These are phyloP conservation scores for Poeciliopsis prolifica DNA, from an alignment of 2,113 vertebrate genomes.

Conservation along the genomic window DNA sequence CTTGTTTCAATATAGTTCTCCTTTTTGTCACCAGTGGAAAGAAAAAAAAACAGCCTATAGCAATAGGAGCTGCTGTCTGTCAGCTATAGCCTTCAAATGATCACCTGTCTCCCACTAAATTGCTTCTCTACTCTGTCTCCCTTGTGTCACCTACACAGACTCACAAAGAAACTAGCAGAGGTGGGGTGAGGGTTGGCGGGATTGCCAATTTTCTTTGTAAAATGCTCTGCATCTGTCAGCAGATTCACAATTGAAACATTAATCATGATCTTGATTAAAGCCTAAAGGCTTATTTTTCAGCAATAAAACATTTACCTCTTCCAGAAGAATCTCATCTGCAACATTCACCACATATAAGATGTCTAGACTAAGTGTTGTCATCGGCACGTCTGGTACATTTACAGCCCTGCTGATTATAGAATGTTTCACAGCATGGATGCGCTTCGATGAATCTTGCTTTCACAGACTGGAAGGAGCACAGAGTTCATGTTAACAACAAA, in stretches of 20 bases:
- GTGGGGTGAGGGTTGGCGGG: not conserved
- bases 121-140: slow-evolving; percentile 64
- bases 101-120: slow-evolving; percentile 75
- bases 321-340: slow-evolving; percentile 36
- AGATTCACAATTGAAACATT: slow-evolving; percentile 71
- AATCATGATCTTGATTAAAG: slow-evolving; percentile 75
- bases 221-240: slow-evolving; percentile 75
- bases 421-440: slow-evolving; percentile 30
- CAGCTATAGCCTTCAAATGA: slow-evolving; percentile 74
- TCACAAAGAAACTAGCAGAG: slow-evolving; percentile 58
- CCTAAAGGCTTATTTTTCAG: slow-evolving; percentile 53
- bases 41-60: slow-evolving; percentile 57
- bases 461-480: slow-evolving; percentile 2
- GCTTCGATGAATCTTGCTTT: slow-evolving; percentile 24
- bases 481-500: not conserved
- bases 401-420: slow-evolving; percentile 52
- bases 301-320: slow-evolving; percentile 24
- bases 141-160: slow-evolving; percentile 67
- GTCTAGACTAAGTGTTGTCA: slow-evolving; percentile 19
- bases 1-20: slow-evolving; percentile 11
- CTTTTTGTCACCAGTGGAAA: slow-evolving; percentile 50
- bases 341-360: slow-evolving; percentile 36
- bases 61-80: slow-evolving; percentile 73
- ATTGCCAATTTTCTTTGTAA: slow-evolving; percentile 79
- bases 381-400: slow-evolving; percentile 28